Percentiles rank a stretch among this genome's conserved stretches.
phyloP scores from a whole-genome alignment of 2,113 vertebrate genomes.

The Pelusios castaneus region DNA sequence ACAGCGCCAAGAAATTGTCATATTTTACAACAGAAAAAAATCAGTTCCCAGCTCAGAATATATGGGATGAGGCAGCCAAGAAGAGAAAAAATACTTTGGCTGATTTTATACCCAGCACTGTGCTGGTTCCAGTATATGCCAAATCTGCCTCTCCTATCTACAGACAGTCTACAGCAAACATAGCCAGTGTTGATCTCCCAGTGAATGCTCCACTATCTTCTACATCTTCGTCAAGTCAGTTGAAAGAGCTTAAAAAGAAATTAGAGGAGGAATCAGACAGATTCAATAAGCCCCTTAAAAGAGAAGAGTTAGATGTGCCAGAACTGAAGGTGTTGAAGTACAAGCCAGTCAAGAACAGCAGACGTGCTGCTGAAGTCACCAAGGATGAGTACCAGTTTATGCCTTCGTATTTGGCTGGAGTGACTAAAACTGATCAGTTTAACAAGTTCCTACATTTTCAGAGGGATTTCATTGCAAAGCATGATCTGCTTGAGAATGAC shows the following conservation, averaged over 20 bases:
- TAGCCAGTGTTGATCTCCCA: not conserved
- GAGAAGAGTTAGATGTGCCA: constrained; percentile 42
- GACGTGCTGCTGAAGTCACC: not conserved
- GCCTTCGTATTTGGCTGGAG: constrained; percentile 31
- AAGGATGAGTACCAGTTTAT: constrained; percentile 11
- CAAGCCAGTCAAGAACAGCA: not conserved
- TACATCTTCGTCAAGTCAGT: not conserved
- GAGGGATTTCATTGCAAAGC: constrained; percentile 47
- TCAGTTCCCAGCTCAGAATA: not conserved
- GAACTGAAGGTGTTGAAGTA: constrained; percentile 56
- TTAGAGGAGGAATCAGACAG: not conserved
- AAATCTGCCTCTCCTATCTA: not conserved
- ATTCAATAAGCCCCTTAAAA: not conserved
- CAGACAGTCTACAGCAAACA: not conserved
- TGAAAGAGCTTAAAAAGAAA: not conserved
- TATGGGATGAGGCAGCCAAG: not conserved
- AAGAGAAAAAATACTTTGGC: constrained; percentile 61
- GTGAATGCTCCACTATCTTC: not conserved
- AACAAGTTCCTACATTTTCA: constrained; percentile 68
- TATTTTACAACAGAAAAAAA: not conserved
- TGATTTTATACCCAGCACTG: constrained; percentile 40
- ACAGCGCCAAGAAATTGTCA: constrained; percentile 38
- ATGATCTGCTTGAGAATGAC: constrained; percentile 39
- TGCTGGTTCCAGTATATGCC: not conserved
- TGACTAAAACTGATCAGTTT: constrained; percentile 63